These are phyloP conservation scores for Megastigmus dorsalis DNA, from an alignment of 2,888 invertebrate species.

Conservation along the genomic window DNA sequence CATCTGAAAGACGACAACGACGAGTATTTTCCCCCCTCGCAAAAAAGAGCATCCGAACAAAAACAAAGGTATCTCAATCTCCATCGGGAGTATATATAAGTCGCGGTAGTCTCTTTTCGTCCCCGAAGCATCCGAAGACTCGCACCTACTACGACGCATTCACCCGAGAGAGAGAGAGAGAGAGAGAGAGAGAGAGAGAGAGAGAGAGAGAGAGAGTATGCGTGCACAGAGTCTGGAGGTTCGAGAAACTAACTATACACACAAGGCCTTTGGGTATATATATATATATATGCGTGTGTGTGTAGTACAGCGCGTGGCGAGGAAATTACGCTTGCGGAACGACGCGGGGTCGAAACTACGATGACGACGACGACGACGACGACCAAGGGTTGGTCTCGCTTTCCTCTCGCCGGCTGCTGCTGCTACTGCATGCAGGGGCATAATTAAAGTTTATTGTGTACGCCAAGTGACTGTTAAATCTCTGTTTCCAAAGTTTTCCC, in stretches of 20 bases:
- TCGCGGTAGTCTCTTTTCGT: no score
- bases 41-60: not conserved
- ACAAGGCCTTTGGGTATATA: no score
- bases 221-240: no score
- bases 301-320: slow-evolving; percentile 5
- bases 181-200: no score
- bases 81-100: not conserved
- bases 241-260: no score
- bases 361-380: not conserved
- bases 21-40: not conserved
- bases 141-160: no score
- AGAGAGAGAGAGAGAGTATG: no score
- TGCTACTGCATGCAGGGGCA: not conserved
- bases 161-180: no score
- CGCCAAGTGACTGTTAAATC: slow-evolving; percentile 41
- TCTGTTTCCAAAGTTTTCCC: slow-evolving; percentile 10
- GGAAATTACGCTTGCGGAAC: slow-evolving; percentile 42
- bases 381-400: no score
- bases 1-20: not conserved
- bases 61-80: slow-evolving; percentile 6
- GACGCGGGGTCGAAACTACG: not conserved
- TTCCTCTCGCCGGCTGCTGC: not conserved
- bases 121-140: no score
- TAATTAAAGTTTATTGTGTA: slow-evolving; percentile 46
- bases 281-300: no score